Evolutionary conservation across 2,113 vertebrate species (phyloP), one percentile per base, ranked within the genome.

Genomic region (Ranitomeya imitator): DNA sequence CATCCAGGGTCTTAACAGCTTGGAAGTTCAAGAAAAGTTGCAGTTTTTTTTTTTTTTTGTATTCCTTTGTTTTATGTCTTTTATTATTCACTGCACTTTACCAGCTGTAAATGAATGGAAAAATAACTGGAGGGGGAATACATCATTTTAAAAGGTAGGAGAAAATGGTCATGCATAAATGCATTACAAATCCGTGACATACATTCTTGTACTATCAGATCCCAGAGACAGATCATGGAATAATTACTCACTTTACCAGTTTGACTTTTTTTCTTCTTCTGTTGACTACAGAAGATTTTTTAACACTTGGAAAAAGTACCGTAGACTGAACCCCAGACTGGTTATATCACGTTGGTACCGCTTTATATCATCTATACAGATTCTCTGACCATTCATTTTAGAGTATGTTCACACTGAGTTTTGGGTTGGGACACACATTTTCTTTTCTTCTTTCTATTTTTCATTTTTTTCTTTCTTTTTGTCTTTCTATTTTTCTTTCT

Each of bases 1-100:
- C 91, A 90, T 74, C 57, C 89, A 92, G 89, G 90, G 85, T 85
- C 21, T 92, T 94, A 93, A 90, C 88, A 91, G 89, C 91, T 89
- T 92, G 91, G 2, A 0, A 90, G 79, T 78, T 90, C 83, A 83
- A 85, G 16, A n/a, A 45, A 26, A 89, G 83, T 89, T 91, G 89
- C 85, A 61, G 61, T 86, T 86, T 77, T 81, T 81, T 80, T 87
- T 73, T 87, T 73, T 18, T 51, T 52, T 13, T 65, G 14, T 3
- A 6, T 8, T 86, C 21, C 19, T 90, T 92, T 91, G 74, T 85
- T 86, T 79, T 79, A 26, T 77, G 21, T 65, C 37, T 79, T 86
- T n/a, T 59, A 15, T 57, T 80, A 52, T 61, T 52, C 23, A 14
- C 23, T 87, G 63, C 54, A 73, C 55, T 60, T 73, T 73, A 81